Evolutionary conservation across 2,113 vertebrate genomes (phyloP).

Genomic region (Ancistrus triradiatus): DNA sequence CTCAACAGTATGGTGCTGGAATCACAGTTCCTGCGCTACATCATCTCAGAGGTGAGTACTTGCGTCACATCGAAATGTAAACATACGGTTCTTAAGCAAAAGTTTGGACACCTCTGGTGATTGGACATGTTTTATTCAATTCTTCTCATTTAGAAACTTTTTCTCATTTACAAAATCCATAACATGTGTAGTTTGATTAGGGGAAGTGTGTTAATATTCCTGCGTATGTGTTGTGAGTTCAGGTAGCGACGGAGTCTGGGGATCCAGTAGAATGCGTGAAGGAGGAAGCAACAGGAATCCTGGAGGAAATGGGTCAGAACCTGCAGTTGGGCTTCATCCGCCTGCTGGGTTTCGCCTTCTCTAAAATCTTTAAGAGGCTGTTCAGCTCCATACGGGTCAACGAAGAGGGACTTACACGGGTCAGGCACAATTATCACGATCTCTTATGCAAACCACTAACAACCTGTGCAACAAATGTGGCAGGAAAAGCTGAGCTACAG

Average conservation of each 20-base stretch:
- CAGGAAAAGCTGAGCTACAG: background rate
- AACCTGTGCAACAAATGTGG: too few species aligned
- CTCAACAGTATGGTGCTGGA: slow-evolving; percentile 80
- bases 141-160: too few species aligned
- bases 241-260: slow-evolving; percentile 80
- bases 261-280: slow-evolving; percentile 72
- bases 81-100: too few species aligned
- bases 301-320: slow-evolving; percentile 92
- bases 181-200: too few species aligned
- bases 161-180: too few species aligned
- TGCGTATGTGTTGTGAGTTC: background rate
- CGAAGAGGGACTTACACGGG: slow-evolving; percentile 86
- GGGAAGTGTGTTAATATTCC: too few species aligned
- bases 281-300: slow-evolving; percentile 73
- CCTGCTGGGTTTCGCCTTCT: slow-evolving; percentile 80
- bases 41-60: slow-evolving; percentile 83
- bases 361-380: slow-evolving; percentile 86
- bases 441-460: too few species aligned
- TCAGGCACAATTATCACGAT: slow-evolving; percentile 57
- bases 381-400: slow-evolving; percentile 85
- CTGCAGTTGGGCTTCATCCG: slow-evolving; percentile 81
- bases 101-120: too few species aligned
- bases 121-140: too few species aligned
- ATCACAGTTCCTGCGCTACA: slow-evolving; percentile 79
- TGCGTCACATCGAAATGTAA: too few species aligned